Conservation (phyloP, 64 coral and sea anemone species). For the Pocillopora verrucosa region DNA sequence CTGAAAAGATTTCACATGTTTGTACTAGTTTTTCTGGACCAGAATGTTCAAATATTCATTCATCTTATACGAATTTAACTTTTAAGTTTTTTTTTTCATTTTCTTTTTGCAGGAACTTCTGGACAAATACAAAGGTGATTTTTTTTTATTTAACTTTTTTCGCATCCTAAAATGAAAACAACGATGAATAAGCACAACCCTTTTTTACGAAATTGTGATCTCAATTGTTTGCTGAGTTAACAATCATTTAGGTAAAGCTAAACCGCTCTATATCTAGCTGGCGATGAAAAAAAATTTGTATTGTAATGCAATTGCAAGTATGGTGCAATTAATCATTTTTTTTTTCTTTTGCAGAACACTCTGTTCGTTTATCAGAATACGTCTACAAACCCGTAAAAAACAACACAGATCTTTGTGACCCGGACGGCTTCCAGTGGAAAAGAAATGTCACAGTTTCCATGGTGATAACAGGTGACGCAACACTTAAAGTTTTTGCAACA, state of each 20-base stretch:
- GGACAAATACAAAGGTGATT: constrained; percentile 31
- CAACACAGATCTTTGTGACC: constrained; percentile 30
- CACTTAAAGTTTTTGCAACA: neutral
- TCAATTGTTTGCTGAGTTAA: too few relatives aligned
- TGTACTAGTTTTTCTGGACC: too few relatives aligned
- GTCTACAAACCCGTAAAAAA: constrained; percentile 19
- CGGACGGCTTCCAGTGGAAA: constrained; percentile 60
- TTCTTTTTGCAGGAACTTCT: constrained; percentile 37
- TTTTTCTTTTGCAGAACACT: constrained; percentile 6
- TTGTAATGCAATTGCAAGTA: too few relatives aligned
- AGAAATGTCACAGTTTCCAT: constrained; percentile 29
- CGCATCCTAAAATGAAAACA: neutral
- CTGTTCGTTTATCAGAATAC: constrained; percentile 57
- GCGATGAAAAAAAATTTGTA: neutral
- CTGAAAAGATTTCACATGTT: too few relatives aligned
- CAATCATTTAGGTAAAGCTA: neutral
- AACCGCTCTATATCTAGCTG: neutral
- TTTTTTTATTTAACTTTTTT: neutral
- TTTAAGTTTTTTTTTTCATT: neutral
- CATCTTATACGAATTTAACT: too few relatives aligned
- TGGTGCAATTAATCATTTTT: too few relatives aligned
- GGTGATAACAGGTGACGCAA: constrained; percentile 50
- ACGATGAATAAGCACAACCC: neutral
- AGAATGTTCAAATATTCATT: too few relatives aligned
- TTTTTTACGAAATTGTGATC: too few relatives aligned